Evolutionary conservation across 1,140 invertebrate genomes (phyloP), one percentile per base, ranked within the genome.

Genomic region (Vollenhovia emeryi): DNA sequence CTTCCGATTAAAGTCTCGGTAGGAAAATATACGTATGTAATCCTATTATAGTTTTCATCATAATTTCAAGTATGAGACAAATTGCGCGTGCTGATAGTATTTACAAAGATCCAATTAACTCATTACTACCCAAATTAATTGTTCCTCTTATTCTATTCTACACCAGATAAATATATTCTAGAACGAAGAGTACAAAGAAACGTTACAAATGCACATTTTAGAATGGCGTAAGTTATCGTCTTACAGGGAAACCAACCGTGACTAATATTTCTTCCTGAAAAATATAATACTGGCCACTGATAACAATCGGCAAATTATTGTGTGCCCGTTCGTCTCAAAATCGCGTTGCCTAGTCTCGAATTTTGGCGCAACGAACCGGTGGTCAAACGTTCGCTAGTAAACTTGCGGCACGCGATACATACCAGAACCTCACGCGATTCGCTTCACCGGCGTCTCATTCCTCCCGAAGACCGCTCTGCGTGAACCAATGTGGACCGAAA

Each of bases 1-100:
- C n/a, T 86, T 71, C 75, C 75, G 59, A 59, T 71, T 89, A 89
- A 86, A 43, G 69, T 88, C 62, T 75, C 76, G 55, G 85, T 91
- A 91, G 90, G 89, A 88, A 90, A 88, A 88, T 88, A 91, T 84
- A 79, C 69, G 24, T 84, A 45, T 62, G 45, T 84, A 88, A 85
- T 50, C 27, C 30, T 87, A 55, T 55, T 68, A 73, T 68, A 40
- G 48, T 69, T 60, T 71, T 69, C 85, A 87, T 36, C 4, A 33
- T 1, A 68, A 30, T 48, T 48, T 1, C 8, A 87, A 87, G 50
- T 88, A 87, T 48, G 15, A 52, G 60, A 43, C 68, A 68, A 85
- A 74, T 60, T 74, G 66, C 50, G 50, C 79, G 66, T 73, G 66
- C 85, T 78, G 73, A 59, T 87, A 88, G 73, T 66, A 66, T 84